Conservation (phyloP, 2,888 invertebrate species). For the Machimus atricapillus region DNA sequence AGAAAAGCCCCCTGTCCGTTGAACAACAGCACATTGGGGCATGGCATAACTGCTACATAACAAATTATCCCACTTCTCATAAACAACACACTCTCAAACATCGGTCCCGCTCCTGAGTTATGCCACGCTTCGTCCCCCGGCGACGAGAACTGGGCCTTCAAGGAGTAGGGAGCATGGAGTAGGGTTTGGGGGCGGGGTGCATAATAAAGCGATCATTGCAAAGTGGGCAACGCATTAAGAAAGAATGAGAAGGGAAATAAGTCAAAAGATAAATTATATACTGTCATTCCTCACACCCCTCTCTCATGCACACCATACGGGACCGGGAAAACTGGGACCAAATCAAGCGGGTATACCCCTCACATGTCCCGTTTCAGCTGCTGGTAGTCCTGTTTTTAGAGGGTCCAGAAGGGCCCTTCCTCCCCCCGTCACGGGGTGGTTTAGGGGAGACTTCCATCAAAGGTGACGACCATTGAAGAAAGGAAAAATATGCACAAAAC, state of each 20-base stretch:
- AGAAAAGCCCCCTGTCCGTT: not conserved
- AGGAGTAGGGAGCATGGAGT: not conserved
- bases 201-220: constrained; percentile 40
- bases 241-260: constrained; percentile 38
- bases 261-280: constrained; percentile 37
- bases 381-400: not conserved
- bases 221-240: constrained; percentile 31
- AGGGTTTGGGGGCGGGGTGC: constrained; percentile 32
- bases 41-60: constrained; percentile 39
- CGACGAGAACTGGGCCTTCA: not conserved
- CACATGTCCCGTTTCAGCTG: not conserved
- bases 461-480: constrained; percentile 41
- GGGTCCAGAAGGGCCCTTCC: not conserved
- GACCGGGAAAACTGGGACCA: not conserved
- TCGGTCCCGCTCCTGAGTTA: not conserved
- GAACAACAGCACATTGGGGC: constrained; percentile 10
- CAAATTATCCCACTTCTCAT: constrained; percentile 41
- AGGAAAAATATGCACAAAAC: constrained; percentile 26
- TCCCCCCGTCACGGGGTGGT: not conserved
- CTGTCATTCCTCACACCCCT: constrained; percentile 12
- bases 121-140: not conserved
- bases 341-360: not conserved
- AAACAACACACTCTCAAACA: constrained; percentile 35
- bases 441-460: constrained; percentile 31
- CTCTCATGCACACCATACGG: not conserved